Conservation (phyloP, 2,888 invertebrate genomes). For the Nymphalis urticae region DNA sequence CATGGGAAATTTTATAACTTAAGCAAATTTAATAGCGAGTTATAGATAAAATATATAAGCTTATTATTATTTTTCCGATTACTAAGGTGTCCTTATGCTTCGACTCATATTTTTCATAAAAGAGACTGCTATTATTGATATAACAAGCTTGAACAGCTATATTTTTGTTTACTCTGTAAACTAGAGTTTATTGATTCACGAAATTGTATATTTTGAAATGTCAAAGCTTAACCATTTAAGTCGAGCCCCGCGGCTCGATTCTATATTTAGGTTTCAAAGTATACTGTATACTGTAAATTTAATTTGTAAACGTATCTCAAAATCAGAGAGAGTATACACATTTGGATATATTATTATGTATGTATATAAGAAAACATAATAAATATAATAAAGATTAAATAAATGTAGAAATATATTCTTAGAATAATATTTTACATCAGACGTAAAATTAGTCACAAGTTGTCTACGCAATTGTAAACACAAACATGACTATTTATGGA, state of each 20-base stretch:
- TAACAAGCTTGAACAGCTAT: no score
- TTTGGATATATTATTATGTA: neutral
- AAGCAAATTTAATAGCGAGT: no score
- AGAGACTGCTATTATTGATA: no score
- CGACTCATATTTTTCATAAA: no score
- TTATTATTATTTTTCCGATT: no score
- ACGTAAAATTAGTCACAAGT: neutral
- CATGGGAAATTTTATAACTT: slow-evolving; percentile 7
- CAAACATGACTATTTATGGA: neutral
- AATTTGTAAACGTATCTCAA: neutral
- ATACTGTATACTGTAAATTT: slow-evolving; percentile 2
- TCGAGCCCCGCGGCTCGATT: no score
- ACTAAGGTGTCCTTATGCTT: no score
- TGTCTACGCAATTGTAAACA: neutral
- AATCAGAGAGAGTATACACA: neutral
- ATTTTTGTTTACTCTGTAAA: neutral
- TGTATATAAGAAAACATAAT: neutral
- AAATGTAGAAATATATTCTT: neutral
- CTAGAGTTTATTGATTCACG: neutral
- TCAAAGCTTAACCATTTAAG: slow-evolving; percentile 4
- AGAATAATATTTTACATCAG: neutral
- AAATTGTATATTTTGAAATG: slow-evolving; percentile 11
- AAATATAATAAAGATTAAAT: neutral
- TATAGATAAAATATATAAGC: no score
- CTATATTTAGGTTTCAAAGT: neutral